phyloP scores from a whole-genome alignment of 2,888 invertebrate genomes.

The Heliothis peltigera region DNA sequence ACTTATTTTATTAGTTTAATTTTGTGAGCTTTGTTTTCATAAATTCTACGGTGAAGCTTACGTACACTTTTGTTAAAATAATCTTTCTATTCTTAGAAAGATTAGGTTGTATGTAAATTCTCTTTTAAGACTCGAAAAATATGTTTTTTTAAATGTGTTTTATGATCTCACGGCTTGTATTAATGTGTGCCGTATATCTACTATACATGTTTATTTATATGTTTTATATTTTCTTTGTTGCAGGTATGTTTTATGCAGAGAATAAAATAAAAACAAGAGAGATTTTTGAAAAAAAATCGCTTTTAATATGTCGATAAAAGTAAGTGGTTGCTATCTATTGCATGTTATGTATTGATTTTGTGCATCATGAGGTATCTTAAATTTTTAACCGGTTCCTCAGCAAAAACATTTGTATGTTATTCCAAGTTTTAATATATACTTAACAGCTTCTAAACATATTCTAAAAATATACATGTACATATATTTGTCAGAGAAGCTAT shows the following conservation, averaged over 20 bases:
- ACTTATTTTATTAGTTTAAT: conserved; percentile 3
- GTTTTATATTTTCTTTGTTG: conserved; percentile 20
- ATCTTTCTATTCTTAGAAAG: not conserved
- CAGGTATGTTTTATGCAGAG: conserved; percentile 33
- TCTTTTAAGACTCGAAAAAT: not conserved
- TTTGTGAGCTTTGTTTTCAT: conserved; percentile 6
- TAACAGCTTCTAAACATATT: too few relatives aligned
- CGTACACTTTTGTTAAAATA: not conserved
- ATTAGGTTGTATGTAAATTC: not conserved
- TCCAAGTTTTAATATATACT: too few relatives aligned
- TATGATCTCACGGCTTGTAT: not conserved
- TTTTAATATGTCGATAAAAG: too few relatives aligned
- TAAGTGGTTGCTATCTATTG: too few relatives aligned
- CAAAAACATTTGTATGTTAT: too few relatives aligned
- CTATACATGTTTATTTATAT: not conserved
- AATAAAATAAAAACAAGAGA: not conserved
- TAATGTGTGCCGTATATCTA: not conserved
- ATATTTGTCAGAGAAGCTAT: too few relatives aligned
- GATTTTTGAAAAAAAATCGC: not conserved
- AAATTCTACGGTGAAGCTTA: not conserved
- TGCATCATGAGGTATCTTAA: too few relatives aligned
- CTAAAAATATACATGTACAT: too few relatives aligned
- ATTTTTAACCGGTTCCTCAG: too few relatives aligned
- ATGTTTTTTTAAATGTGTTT: not conserved
- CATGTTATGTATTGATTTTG: too few relatives aligned